Conservation (phyloP, 2,113 vertebrate species). For the Sorex araneus region DNA sequence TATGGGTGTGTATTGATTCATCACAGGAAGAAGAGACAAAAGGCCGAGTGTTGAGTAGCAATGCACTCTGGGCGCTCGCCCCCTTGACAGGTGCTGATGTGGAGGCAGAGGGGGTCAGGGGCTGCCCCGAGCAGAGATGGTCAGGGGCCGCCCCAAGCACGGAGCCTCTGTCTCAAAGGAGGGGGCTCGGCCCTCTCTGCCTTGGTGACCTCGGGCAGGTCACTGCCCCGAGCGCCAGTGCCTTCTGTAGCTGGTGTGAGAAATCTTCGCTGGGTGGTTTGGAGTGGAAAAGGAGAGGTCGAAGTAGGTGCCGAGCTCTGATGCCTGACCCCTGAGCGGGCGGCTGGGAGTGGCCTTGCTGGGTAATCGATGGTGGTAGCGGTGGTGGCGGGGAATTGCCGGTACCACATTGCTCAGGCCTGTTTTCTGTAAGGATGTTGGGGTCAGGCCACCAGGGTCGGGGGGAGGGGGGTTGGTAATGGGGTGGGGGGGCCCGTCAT, state of each 20-base stretch:
- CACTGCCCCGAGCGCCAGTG: neutral
- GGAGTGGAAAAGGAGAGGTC: neutral
- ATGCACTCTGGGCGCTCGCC: neutral
- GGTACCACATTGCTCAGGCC: neutral
- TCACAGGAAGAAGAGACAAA: constrained; percentile 15
- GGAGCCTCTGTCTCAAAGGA: neutral
- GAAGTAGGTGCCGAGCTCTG: neutral
- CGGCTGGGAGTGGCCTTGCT: neutral
- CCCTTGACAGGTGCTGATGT: neutral
- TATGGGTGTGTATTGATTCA: neutral
- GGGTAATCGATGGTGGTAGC: neutral
- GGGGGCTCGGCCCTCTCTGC: neutral
- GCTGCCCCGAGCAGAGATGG: neutral
- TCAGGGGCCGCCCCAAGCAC: neutral
- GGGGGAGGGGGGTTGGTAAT: no score
- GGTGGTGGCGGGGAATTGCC: neutral
- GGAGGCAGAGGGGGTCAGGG: neutral
- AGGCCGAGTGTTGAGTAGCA: neutral
- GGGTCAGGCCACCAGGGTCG: neutral
- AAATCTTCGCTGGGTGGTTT: neutral
- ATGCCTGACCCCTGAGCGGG: neutral
- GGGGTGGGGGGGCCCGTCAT: neutral
- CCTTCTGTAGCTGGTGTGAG: neutral
- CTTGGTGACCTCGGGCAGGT: constrained; percentile 25
- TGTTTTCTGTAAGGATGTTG: constrained; percentile 64